A percentile compares a stretch with the other conserved stretches of the same genome.
Evolutionary conservation across 1,140 invertebrate genomes (phyloP).

Genomic region (Meloidogyne chitwoodi): DNA sequence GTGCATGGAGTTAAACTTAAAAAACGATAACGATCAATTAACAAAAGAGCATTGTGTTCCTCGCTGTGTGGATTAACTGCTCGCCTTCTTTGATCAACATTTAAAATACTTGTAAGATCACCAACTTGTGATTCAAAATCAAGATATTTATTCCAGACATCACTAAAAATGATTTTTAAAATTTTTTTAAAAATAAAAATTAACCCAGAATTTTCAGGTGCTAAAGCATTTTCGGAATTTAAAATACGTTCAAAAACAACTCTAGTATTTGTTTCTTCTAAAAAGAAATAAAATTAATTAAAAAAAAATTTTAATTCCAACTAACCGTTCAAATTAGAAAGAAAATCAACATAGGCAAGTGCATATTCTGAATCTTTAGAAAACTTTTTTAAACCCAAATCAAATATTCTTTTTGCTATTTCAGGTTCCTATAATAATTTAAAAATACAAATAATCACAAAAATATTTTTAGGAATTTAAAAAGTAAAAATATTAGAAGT

Average conservation of each 20-base stretch:
- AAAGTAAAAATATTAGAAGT: no score
- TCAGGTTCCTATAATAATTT: constrained; percentile 74
- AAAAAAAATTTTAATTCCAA: constrained; percentile 11
- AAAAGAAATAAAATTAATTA: constrained; percentile 38
- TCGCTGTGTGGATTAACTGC: constrained; percentile 75
- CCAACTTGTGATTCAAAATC: constrained; percentile 98
- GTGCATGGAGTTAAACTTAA: constrained; percentile 55
- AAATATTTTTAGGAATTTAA: background rate
- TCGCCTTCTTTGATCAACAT: constrained; percentile 88
- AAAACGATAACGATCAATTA: constrained; percentile 57
- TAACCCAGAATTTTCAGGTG: constrained; percentile 85
- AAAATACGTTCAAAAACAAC: constrained; percentile 94
- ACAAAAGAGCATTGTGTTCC: constrained; percentile 46
- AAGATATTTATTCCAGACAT: constrained; percentile 96
- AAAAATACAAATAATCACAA: background rate
- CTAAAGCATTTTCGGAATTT: constrained; percentile 82
- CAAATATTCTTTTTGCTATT: constrained; percentile 95
- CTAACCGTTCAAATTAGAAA: constrained; percentile 91
- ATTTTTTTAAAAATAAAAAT: constrained; percentile 50
- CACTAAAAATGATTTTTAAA: constrained; percentile 65
- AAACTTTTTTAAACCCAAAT: constrained; percentile 93
- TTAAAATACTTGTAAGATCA: constrained; percentile 91
- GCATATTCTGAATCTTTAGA: constrained; percentile 88
- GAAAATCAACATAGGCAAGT: constrained; percentile 89
- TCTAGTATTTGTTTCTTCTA: constrained; percentile 97